Conservation (phyloP, 2,888 invertebrate genomes). For the Malthinus flaveolus region DNA sequence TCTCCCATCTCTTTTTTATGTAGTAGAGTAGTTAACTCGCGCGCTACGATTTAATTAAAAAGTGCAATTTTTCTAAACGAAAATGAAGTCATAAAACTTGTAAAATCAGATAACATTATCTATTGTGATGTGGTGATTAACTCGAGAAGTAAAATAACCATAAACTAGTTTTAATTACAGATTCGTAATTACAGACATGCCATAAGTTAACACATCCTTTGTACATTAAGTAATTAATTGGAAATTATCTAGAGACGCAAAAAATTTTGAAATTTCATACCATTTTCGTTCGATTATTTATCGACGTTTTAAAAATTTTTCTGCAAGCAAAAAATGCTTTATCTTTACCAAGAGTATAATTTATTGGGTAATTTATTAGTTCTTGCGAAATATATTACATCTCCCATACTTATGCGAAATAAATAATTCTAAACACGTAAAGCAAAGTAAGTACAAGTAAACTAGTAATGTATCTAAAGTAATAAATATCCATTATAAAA, state of each 20-base stretch:
- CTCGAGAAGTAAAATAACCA: slow-evolving; percentile 1
- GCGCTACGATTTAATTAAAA: no score
- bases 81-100: background rate
- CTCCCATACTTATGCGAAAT: slow-evolving; percentile 16
- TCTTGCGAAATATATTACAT: slow-evolving; percentile 1
- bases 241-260: no score
- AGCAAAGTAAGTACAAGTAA: slow-evolving; percentile 31
- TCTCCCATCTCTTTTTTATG: no score
- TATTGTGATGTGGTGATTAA: background rate
- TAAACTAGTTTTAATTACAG: slow-evolving; percentile 1
- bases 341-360: slow-evolving; percentile 3
- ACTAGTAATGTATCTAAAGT: slow-evolving; percentile 34
- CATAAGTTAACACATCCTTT: background rate
- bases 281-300: background rate
- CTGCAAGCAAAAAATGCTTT: slow-evolving; percentile 3
- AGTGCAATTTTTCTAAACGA: background rate
- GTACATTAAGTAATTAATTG: no score
- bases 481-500: slow-evolving; percentile 54
- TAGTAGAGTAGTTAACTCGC: no score
- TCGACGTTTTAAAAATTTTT: background rate
- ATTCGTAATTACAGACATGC: slow-evolving; percentile 1
- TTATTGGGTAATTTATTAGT: slow-evolving; percentile 5
- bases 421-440: slow-evolving; percentile 36
- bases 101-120: slow-evolving; percentile 5
- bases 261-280: background rate